Percentiles rank a stretch among this genome's conserved stretches.
Evolutionary conservation across 2,888 invertebrate genomes (phyloP).

Genomic region (Hirtodrosophila duncani): DNA sequence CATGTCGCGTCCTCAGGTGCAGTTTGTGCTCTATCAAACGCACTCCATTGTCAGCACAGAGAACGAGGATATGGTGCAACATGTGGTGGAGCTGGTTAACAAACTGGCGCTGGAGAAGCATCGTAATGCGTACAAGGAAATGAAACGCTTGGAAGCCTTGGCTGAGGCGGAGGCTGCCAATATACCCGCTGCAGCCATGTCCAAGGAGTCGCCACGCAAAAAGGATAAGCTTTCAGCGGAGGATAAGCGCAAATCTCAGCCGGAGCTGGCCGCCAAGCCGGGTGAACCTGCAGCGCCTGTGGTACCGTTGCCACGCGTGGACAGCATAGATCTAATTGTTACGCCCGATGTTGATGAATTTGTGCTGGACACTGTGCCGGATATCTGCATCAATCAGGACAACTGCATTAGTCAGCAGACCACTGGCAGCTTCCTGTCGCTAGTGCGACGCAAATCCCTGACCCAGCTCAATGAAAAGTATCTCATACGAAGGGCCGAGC

Average conservation of each 20-base stretch:
- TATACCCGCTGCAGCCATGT: constrained; percentile 72
- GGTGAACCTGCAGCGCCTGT: constrained; percentile 4
- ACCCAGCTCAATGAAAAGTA: constrained; percentile 89
- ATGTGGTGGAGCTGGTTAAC: constrained; percentile 85
- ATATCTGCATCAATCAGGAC: constrained; percentile 80
- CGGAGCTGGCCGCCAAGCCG: constrained; percentile 5
- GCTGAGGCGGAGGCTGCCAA: constrained; percentile 74
- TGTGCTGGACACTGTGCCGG: constrained; percentile 82
- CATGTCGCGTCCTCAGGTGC: constrained; percentile 89
- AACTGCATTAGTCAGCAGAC: constrained; percentile 78
- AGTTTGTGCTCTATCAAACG: constrained; percentile 88
- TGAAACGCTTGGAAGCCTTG: constrained; percentile 71
- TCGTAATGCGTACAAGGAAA: constrained; percentile 77
- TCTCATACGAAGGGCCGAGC: constrained; percentile 90
- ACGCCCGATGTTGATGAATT: constrained; percentile 80
- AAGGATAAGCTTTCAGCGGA: constrained; percentile 49
- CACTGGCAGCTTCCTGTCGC: constrained; percentile 81
- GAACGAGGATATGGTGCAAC: constrained; percentile 85
- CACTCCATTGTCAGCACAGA: constrained; percentile 88
- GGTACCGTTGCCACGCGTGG: constrained; percentile 38
- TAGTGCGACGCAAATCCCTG: constrained; percentile 82
- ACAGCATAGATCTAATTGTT: constrained; percentile 48
- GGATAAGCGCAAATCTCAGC: constrained; percentile 42
- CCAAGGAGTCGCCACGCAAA: constrained; percentile 61
- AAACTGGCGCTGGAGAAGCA: constrained; percentile 85